Evolutionary conservation across 2,113 vertebrate species (phyloP).

Genomic region (Sialia sialis): DNA sequence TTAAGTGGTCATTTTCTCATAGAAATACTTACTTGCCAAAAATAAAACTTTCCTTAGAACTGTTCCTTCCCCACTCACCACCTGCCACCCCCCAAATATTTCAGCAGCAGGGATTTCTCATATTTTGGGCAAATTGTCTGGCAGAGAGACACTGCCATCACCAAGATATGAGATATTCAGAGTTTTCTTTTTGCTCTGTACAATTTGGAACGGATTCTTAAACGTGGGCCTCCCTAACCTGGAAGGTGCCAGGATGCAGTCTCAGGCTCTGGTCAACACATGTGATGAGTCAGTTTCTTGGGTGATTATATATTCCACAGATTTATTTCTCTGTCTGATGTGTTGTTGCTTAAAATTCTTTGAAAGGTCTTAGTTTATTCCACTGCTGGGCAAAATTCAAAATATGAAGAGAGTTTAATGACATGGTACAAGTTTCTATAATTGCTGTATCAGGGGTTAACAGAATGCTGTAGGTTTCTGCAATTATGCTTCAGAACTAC

Average conservation of each 20-base stretch:
- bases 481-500: background rate
- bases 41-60: background rate
- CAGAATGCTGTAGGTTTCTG: background rate
- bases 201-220: background rate
- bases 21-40: background rate
- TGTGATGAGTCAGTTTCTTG: background rate
- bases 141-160: background rate
- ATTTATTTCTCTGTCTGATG: background rate
- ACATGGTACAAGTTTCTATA: background rate
- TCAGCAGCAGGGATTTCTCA: background rate
- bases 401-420: background rate
- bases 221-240: background rate
- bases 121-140: background rate
- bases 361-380: background rate
- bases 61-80: background rate
- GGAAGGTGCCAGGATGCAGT: background rate
- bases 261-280: fast-evolving
- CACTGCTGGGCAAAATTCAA: background rate
- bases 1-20: background rate
- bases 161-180: background rate
- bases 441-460: background rate
- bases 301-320: background rate
- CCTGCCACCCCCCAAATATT: background rate
- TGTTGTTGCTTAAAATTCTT: background rate
- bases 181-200: background rate